A percentile compares a stretch with the other conserved stretches of the same genome.
phyloP scores from a whole-genome alignment of 2,797 vertebrate species.

The Podargus strigoides region DNA sequence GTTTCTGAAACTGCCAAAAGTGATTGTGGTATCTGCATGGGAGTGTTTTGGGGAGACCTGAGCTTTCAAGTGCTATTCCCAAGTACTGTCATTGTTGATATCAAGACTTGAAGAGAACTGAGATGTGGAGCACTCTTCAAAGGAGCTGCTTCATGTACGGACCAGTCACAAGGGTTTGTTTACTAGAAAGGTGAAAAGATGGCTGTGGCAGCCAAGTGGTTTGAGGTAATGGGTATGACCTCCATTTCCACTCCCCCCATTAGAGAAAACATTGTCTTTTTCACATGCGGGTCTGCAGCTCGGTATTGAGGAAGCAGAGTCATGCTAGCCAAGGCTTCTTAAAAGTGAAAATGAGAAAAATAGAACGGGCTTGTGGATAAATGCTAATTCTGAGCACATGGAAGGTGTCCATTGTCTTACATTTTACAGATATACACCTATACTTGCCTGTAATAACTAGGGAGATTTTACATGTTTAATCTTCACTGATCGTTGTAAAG shows the following conservation, averaged over 20 bases:
- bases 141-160: not conserved
- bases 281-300: not conserved
- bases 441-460: not conserved
- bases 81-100: not conserved
- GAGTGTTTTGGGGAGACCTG: not conserved
- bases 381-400: not conserved
- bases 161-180: not conserved
- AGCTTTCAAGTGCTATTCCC: not conserved
- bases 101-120: not conserved
- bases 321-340: not conserved
- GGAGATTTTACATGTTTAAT: not conserved
- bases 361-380: not conserved
- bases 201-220: not conserved
- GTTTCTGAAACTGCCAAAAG: constrained; percentile 2
- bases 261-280: not conserved
- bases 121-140: not conserved
- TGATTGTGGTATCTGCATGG: not conserved
- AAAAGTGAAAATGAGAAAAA: not conserved
- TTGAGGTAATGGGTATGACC: not conserved
- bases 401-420: not conserved
- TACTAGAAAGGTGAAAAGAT: not conserved
- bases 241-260: not conserved
- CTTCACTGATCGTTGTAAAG: not conserved
- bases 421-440: not conserved
- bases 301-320: not conserved